Base-by-base conservation (phyloP, 2,113 vertebrate genomes). In the Puffinus mauretanicus region DNA sequence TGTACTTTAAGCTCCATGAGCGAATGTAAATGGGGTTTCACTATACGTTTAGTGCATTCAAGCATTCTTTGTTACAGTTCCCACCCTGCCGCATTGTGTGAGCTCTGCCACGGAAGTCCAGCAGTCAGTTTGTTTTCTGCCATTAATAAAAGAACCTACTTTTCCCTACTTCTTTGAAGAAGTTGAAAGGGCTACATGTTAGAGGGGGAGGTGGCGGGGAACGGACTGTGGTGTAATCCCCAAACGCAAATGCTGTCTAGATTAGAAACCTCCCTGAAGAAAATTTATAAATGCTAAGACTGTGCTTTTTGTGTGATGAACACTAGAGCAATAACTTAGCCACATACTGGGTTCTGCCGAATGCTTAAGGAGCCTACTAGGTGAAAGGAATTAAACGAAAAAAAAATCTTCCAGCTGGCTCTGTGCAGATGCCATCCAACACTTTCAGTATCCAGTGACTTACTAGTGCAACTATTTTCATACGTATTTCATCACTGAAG, bases 71-170 rank as follows among this genome's bases (percentile, higher is more conserved):
- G 98, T 98, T 85, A 36, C 96, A 92, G 88, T 97, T 98, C 97
- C 98, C 97, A 97, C 97, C 96, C 97, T 97, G 97, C 91, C 2
- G 96, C 97, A 98, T 98, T 98, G 98, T 98, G 96, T 97, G 97
- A 98, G 96, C 82, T 91, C 97, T 97, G 97, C 87, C 97, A 97
- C 96, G 97, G 98, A 98, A 98, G 98, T 98, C 97, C 93, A 98
- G 97, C 98, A 97, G 98, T 98, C 97, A 82, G 98, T 98, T 98
- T 98, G 98, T 98, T 98, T 98, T 98, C 97, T 98, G 88, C 96
- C 97, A 98, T 98, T 98, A 98, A 98, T 98, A 98, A 98, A 98
- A 98, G 97, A 96, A 97, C 96, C 97, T 97, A 97, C 97, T 96
- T 96, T 86, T 13, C 73, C 62, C 90, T 81, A 96, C 75, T 97